Percentiles rank a stretch among this genome's conserved stretches.
These are phyloP conservation scores for Macquaria australasica DNA, from an alignment of 2,113 vertebrate genomes.

Conservation along the genomic window DNA sequence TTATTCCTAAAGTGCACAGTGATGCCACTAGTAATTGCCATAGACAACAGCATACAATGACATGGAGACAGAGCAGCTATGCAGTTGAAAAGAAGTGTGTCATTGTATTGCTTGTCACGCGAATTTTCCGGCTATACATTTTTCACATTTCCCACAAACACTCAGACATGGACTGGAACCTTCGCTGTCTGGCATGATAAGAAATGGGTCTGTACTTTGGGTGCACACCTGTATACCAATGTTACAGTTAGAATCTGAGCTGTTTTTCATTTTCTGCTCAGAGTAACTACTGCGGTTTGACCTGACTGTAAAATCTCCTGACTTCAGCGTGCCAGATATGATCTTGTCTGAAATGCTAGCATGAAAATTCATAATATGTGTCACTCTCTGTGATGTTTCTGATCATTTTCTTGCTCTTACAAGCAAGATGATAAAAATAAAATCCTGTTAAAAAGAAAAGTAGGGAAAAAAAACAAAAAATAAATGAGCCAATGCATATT, in stretches of 20 bases:
- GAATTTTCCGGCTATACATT: conserved; percentile 51
- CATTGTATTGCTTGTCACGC: conserved; percentile 58
- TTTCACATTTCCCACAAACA: conserved; percentile 35
- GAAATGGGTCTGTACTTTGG: conserved; percentile 36
- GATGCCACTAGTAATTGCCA: conserved; percentile 46
- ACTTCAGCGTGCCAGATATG: conserved; percentile 49
- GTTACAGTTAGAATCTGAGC: conserved; percentile 52
- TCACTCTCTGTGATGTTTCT: conserved; percentile 41
- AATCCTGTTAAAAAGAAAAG: background rate
- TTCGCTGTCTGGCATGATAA: conserved; percentile 37
- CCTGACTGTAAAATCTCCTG: conserved; percentile 47
- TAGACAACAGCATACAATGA: conserved; percentile 43
- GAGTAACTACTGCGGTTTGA: conserved; percentile 39
- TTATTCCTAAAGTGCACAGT: conserved; percentile 54
- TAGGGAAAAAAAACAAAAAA: background rate
- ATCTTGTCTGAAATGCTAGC: conserved; percentile 55
- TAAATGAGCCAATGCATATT: conserved; percentile 49
- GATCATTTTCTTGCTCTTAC: conserved; percentile 11
- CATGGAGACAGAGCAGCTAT: conserved; percentile 32
- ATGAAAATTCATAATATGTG: conserved; percentile 46
- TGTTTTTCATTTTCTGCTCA: conserved; percentile 32
- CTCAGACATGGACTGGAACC: conserved; percentile 13
- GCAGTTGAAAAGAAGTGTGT: conserved; percentile 50
- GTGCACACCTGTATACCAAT: conserved; percentile 47
- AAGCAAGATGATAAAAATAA: conserved; percentile 22